Evolutionary conservation across 2,888 invertebrate genomes (phyloP), one percentile per base, ranked within the genome.

Genomic region (Chloroclysta siterata): DNA sequence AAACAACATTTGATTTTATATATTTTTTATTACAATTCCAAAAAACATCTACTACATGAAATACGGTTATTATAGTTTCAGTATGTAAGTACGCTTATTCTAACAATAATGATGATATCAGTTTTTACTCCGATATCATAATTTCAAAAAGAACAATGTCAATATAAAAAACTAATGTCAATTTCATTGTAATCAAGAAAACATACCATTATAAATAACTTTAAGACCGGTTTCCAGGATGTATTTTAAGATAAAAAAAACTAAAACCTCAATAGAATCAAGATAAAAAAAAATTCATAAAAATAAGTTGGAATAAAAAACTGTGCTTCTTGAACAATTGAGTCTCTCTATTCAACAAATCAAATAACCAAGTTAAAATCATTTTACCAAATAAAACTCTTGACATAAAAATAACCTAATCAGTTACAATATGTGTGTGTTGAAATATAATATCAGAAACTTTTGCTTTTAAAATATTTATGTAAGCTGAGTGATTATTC

Each of bases 41-140:
- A 59, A 59, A 64, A 55, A 44, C 48, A 42, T 57, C 51, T 64
- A 62, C 62, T 41, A 59, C 59, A 60, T 60, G 53, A 47, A 62
- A 41, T 57, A 48, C 22, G 53, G 42, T 41, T 53, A 56, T 52
- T 29, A 53, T 48, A 59, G 52, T 46, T 59, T 46, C 52, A 51
- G 59, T 22, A 36, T 52, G 59, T 46, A 46, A 46, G 46, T 59
- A 59, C 53, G 53, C 63, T 63, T 63, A 58, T 15, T 57, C 57
- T 58, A 48, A 63, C 56, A 53, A n/a, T 36, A 53, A 29, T 46
- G 11, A 17, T 14, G 48, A 17, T 28, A 47, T 52, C 15, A 46
- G 52, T 46, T 61, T 52, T 46, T 46, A 53, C 28, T 52, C n/a
- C 46, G 39, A 36, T 54, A 60, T 17, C 5, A 41, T 54, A 22